phyloP scores from a whole-genome alignment of 2,888 invertebrate species.

The Erannis defoliaria region DNA sequence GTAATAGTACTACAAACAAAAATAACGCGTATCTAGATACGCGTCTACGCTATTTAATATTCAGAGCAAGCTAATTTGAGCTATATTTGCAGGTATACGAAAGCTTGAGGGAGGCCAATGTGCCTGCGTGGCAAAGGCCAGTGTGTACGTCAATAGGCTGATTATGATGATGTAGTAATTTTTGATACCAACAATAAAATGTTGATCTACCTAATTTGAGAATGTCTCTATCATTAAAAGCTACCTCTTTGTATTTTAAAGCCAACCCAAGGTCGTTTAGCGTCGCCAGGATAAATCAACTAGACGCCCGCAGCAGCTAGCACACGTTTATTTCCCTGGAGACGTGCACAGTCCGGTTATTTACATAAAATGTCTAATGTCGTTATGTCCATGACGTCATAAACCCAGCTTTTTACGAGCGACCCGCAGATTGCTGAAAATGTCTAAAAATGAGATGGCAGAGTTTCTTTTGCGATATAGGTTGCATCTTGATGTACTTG shows the following conservation, averaged over 20 bases:
- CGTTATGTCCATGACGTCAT: conserved; percentile 65
- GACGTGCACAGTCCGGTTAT: conserved; percentile 59
- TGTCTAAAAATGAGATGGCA: conserved; percentile 40
- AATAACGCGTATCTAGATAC: too few species aligned
- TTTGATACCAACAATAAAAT: too few species aligned
- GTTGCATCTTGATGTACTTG: background rate
- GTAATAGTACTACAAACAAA: too few species aligned
- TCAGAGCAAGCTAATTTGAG: too few species aligned
- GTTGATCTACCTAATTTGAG: too few species aligned
- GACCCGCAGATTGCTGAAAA: conserved; percentile 53
- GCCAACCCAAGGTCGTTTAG: conserved; percentile 48
- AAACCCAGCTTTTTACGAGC: conserved; percentile 59
- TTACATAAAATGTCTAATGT: conserved; percentile 75
- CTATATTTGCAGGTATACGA: too few species aligned
- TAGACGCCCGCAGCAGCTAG: conserved; percentile 42
- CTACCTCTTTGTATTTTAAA: conserved; percentile 25
- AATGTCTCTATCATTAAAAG: background rate
- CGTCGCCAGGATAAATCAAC: conserved; percentile 44
- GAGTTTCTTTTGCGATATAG: background rate
- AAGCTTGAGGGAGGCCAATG: too few species aligned
- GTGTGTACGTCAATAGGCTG: too few species aligned
- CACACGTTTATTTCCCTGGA: conserved; percentile 68
- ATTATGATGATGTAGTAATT: too few species aligned
- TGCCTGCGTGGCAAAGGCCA: too few species aligned
- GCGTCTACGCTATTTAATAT: too few species aligned